These are phyloP conservation scores for Danio tinwini DNA, from an alignment of 2,797 vertebrate genomes.

Conservation along the genomic window DNA sequence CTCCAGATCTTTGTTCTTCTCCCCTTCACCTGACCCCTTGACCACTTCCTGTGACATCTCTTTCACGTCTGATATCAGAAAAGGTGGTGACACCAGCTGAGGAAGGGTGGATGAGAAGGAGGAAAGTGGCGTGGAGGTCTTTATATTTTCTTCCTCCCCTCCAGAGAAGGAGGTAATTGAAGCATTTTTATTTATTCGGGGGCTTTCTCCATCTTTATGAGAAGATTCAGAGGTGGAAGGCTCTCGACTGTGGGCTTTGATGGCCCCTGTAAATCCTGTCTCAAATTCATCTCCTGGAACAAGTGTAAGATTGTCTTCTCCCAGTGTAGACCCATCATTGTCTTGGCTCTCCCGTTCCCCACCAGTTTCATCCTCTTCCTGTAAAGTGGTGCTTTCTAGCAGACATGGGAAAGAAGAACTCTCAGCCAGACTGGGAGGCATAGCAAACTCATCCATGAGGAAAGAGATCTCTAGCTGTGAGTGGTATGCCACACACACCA, in stretches of 20 bases:
- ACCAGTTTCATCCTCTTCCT: slow-evolving; percentile 63
- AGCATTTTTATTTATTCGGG: slow-evolving; percentile 45
- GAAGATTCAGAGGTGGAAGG: slow-evolving; percentile 68
- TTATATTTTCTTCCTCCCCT: slow-evolving; percentile 55
- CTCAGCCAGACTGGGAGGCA: slow-evolving; percentile 90
- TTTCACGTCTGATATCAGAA: slow-evolving; percentile 75
- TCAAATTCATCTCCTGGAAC: slow-evolving; percentile 68
- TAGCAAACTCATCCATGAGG: slow-evolving; percentile 99
- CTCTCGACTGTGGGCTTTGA: slow-evolving; percentile 68
- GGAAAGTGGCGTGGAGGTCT: slow-evolving; percentile 71
- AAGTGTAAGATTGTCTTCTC: slow-evolving; percentile 65
- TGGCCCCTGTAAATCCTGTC: slow-evolving; percentile 70
- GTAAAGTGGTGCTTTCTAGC: slow-evolving; percentile 77
- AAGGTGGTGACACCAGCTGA: slow-evolving; percentile 72
- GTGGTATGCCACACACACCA: slow-evolving; percentile 97
- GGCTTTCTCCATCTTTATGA: slow-evolving; percentile 59
- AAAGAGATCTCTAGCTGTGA: slow-evolving; percentile 99
- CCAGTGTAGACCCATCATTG: slow-evolving; percentile 54
- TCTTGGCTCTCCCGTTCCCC: slow-evolving; percentile 50
- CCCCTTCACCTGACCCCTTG: slow-evolving; percentile 53
- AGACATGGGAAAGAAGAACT: slow-evolving; percentile 88
- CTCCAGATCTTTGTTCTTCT: slow-evolving; percentile 65
- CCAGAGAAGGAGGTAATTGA: slow-evolving; percentile 46
- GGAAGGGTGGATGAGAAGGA: slow-evolving; percentile 63
- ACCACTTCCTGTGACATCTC: slow-evolving; percentile 56